Percentiles rank a stretch among this genome's conserved stretches.
phyloP scores from a whole-genome alignment of 2,888 invertebrate species.

The Dynastes grantii region DNA sequence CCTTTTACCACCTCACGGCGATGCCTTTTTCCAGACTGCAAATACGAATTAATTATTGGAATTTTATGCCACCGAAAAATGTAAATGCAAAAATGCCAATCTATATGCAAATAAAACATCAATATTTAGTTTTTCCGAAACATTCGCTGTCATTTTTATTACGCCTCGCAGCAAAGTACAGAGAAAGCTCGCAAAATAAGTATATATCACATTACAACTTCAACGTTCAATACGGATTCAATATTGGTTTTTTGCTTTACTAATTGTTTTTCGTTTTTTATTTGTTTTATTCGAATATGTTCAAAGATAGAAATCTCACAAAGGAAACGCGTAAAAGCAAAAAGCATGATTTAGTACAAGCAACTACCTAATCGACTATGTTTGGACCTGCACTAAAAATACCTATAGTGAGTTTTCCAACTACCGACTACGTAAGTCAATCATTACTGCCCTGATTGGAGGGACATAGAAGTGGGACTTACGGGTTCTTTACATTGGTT shows the following conservation, averaged over 20 bases:
- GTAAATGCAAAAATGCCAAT: conserved; percentile 58
- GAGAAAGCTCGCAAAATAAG: conserved; percentile 5
- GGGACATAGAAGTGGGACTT: too few species aligned
- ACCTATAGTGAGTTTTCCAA: too few species aligned
- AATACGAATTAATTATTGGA: conserved; percentile 54
- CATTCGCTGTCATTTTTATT: conserved; percentile 16
- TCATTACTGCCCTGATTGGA: too few species aligned
- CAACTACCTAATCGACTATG: too few species aligned
- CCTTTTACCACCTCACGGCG: conserved; percentile 6
- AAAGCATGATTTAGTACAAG: too few species aligned
- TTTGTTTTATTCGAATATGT: too few species aligned
- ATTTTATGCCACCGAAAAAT: conserved; percentile 53
- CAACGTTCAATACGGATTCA: too few species aligned
- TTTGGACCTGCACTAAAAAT: too few species aligned
- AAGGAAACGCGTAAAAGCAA: too few species aligned
- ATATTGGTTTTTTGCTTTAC: neutral
- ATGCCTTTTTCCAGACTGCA: conserved; percentile 28
- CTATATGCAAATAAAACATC: conserved; percentile 61
- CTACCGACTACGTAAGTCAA: too few species aligned
- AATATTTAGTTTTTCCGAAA: conserved; percentile 57
- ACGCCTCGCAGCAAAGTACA: neutral
- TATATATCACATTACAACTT: neutral
- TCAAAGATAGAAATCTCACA: too few species aligned
- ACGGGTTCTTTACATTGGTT: too few species aligned
- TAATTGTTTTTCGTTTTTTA: neutral